A percentile compares a stretch with the other conserved stretches of the same genome.
Evolutionary conservation across 1,140 invertebrate species (phyloP).

Genomic region (Drosophila albomicans): DNA sequence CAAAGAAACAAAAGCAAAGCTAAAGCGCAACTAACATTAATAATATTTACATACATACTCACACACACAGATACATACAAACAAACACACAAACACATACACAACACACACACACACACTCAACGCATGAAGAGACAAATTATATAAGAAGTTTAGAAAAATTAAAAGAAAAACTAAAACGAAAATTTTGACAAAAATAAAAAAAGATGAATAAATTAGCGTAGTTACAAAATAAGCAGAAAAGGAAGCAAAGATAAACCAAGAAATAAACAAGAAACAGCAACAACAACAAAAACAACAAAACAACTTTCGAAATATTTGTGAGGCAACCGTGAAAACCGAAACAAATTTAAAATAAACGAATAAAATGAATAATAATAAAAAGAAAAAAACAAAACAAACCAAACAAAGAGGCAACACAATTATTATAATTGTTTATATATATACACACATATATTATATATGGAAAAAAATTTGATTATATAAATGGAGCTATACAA

Average conservation of each 20-base stretch:
- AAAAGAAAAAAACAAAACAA: conserved; percentile 32
- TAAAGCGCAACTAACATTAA: conserved; percentile 58
- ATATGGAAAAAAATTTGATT: conserved; percentile 68
- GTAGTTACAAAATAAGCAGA: conserved; percentile 81
- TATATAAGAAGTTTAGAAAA: conserved; percentile 80
- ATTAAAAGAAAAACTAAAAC: conserved; percentile 66
- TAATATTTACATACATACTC: conserved; percentile 55
- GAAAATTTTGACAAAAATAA: conserved; percentile 59
- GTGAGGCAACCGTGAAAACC: conserved; percentile 62
- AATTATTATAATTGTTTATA: conserved; percentile 81
- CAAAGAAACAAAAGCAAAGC: conserved; percentile 60
- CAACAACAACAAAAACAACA: conserved; percentile 34
- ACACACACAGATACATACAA: conserved; percentile 53
- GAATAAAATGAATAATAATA: conserved; percentile 42
- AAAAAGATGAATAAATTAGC: conserved; percentile 70
- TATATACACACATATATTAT: conserved; percentile 80
- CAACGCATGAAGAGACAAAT: conserved; percentile 80
- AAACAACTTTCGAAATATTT: conserved; percentile 64
- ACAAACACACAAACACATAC: conserved; percentile 41
- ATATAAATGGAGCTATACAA: conserved; percentile 82
- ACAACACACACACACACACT: conserved; percentile 61
- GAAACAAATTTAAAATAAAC: conserved; percentile 33
- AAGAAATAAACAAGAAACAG: conserved; percentile 39
- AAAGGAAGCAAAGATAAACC: conserved; percentile 56
- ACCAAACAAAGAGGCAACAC: conserved; percentile 50